These are phyloP conservation scores for Calephelis virginiensis DNA, from an alignment of 1,140 invertebrate genomes.

Conservation along the genomic window DNA sequence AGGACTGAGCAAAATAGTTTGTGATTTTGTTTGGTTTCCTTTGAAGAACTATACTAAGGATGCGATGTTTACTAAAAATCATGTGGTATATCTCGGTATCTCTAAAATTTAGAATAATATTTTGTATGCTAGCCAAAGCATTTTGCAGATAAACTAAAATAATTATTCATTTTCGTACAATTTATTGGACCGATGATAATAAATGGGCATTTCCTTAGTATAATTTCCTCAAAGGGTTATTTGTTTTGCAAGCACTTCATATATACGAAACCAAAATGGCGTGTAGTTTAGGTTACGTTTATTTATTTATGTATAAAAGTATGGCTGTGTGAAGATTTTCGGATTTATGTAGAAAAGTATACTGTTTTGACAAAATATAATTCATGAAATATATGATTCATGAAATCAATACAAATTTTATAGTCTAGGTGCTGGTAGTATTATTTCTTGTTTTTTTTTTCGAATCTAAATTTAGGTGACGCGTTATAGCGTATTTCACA, in stretches of 20 bases:
- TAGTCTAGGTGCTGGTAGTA: slow-evolving; percentile 58
- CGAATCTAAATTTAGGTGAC: slow-evolving; percentile 22
- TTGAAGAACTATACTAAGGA: slow-evolving; percentile 3
- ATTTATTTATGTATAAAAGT: slow-evolving; percentile 57
- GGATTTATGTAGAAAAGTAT: slow-evolving; percentile 42
- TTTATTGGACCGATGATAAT: no score
- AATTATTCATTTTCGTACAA: no score
- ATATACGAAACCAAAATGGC: slow-evolving; percentile 54
- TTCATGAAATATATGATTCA: not conserved
- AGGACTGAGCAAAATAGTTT: slow-evolving; percentile 34
- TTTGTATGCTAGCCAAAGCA: no score
- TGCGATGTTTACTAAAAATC: not conserved
- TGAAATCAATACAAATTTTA: slow-evolving; percentile 35
- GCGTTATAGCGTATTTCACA: slow-evolving; percentile 33
- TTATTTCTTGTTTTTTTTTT: slow-evolving; percentile 15
- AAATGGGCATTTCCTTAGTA: not conserved
- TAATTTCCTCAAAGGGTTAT: slow-evolving; percentile 29
- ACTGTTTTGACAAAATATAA: not conserved
- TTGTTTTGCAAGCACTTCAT: slow-evolving; percentile 49
- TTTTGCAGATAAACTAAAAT: no score
- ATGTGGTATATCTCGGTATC: no score
- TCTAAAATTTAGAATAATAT: no score
- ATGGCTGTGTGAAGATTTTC: slow-evolving; percentile 55
- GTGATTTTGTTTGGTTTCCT: slow-evolving; percentile 12
- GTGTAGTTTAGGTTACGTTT: slow-evolving; percentile 50